Evolutionary conservation across 2,888 invertebrate species (phyloP), one percentile per base, ranked within the genome.

Genomic region (Ectobius pallidus): DNA sequence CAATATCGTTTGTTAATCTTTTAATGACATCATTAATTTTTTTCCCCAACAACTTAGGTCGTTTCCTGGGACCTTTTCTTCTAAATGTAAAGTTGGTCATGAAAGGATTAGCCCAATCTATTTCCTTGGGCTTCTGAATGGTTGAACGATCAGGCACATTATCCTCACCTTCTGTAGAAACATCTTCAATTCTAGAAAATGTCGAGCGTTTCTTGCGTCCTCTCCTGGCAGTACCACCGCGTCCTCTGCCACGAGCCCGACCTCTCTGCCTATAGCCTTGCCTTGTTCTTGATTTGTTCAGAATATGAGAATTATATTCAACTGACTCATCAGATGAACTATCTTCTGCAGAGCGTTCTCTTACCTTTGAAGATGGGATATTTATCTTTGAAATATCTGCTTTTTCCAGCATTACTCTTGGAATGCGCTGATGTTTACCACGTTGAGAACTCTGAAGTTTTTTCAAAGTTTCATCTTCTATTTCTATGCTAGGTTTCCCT

Each of bases 341-440:
- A 7, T 30, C 58, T n/a, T 58, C 58, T n/a, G 30, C 27, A n/a
- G 27, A 58, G 11, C 14, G 20, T 20, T 14, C 14, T 30, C 16
- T 22, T 30, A 30, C 7, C 18, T 30, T 30, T 58, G 58, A 58
- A 30, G 58, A 30, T 1, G 1, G 14, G 4, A 30, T 16, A 58
- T 30, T 30, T 16, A 58, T n/a, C 9, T 71, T 71, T 14, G 69
- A 42, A 34, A 74, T 69, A 55, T 71, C 74, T 20, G 74, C 27
- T 20, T 71, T 71, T 32, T 74, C 71, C 32, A 74, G 32, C 16
- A 74, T 18, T 11, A 74, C 62, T 25, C 69, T 46, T n/a, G 74
- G 74, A 18, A 49, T 11, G 42, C 55, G 42, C 11, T 34, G 18
- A n/a, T 52, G 61, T 18, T 52, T 70, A 18, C 39, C 70, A 69